Evolutionary conservation across 2,797 vertebrate species (phyloP).

Genomic region (Darevskia nairensis): DNA sequence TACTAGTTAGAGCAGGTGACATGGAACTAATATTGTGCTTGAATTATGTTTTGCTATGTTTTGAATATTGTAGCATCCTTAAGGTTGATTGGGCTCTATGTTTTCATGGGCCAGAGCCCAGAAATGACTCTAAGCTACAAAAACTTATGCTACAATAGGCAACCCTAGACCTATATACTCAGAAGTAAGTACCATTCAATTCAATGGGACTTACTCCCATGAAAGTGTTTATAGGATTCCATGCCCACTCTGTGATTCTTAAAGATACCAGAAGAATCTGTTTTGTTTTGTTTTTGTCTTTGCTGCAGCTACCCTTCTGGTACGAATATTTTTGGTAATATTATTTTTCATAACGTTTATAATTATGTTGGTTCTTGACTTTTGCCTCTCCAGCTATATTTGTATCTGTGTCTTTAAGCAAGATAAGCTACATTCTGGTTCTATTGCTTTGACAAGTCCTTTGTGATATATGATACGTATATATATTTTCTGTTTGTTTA

Average conservation of each 20-base stretch:
- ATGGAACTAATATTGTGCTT: neutral
- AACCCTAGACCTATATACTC: too few relatives aligned
- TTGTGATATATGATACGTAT: neutral
- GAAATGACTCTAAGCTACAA: neutral
- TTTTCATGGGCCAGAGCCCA: neutral
- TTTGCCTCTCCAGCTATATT: slow-evolving; percentile 10
- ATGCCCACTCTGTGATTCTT: neutral
- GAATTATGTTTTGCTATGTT: neutral
- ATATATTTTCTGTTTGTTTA: slow-evolving; percentile 8
- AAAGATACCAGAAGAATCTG: too few relatives aligned
- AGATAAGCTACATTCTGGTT: neutral
- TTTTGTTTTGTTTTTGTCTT: too few relatives aligned
- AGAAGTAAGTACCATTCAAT: too few relatives aligned
- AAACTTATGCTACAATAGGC: neutral
- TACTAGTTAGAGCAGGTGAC: neutral
- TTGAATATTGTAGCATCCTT: neutral
- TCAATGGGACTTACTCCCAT: neutral
- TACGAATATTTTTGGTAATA: neutral
- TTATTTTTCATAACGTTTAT: slow-evolving; percentile 18
- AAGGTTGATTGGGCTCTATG: neutral
- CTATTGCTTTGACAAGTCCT: neutral
- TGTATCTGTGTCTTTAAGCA: slow-evolving; percentile 20
- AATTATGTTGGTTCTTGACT: neutral
- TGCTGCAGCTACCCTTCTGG: too few relatives aligned
- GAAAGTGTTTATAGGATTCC: neutral